These are phyloP conservation scores for Tachina fera DNA, from an alignment of 2,888 invertebrate species.

Conservation along the genomic window DNA sequence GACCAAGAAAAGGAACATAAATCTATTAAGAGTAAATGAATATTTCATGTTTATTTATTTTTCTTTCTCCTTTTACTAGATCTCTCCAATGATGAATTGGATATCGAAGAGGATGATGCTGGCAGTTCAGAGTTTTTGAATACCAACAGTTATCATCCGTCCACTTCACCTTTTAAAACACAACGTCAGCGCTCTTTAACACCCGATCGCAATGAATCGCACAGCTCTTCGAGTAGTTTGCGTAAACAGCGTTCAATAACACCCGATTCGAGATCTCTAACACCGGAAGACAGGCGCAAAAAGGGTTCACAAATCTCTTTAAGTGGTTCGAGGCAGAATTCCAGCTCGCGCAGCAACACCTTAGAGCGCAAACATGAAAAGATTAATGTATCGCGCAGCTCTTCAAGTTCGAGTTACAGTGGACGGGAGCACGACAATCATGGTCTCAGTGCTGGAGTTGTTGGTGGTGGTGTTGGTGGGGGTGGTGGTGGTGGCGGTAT, in stretches of 20 bases:
- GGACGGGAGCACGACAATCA: slow-evolving; percentile 77
- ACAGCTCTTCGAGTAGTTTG: slow-evolving; percentile 81
- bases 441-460: slow-evolving; percentile 52
- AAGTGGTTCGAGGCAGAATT: slow-evolving; percentile 80
- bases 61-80: slow-evolving; percentile 75
- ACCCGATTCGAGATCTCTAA: slow-evolving; percentile 82
- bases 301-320: slow-evolving; percentile 80
- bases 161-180: slow-evolving; percentile 79
- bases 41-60: not conserved
- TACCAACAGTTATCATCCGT: slow-evolving; percentile 78
- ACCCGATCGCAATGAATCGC: slow-evolving; percentile 82
- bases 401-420: slow-evolving; percentile 83
- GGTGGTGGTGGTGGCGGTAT: slow-evolving; percentile 45
- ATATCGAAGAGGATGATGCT: slow-evolving; percentile 83
- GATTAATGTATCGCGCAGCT: slow-evolving; percentile 81
- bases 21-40: slow-evolving; percentile 34
- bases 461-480: slow-evolving; percentile 32
- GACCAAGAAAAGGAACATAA: slow-evolving; percentile 12
- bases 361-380: slow-evolving; percentile 82
- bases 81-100: slow-evolving; percentile 85
- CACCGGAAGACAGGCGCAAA: slow-evolving; percentile 82
- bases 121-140: slow-evolving; percentile 81
- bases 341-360: slow-evolving; percentile 81
- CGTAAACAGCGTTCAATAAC: slow-evolving; percentile 82
- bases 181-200: slow-evolving; percentile 82